phyloP scores from a whole-genome alignment of 2,113 vertebrate species.

The Morone saxatilis region DNA sequence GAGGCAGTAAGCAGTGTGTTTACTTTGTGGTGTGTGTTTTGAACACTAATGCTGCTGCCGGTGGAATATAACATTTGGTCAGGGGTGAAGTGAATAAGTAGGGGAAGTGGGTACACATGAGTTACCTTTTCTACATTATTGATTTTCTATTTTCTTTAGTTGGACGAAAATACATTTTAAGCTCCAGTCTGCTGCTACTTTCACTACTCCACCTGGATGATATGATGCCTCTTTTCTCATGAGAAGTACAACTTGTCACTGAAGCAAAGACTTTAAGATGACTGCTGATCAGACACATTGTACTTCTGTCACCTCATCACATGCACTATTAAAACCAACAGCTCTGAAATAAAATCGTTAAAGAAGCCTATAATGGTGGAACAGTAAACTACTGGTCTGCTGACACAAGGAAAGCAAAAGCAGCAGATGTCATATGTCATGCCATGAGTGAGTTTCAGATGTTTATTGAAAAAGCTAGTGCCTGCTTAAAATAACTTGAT shows the following conservation, averaged over 20 bases:
- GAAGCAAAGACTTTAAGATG: background rate
- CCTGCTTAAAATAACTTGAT: background rate
- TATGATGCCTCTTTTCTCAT: background rate
- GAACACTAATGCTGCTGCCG: background rate
- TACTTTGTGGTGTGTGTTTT: background rate
- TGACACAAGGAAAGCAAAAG: slow-evolving; percentile 13
- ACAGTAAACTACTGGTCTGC: background rate
- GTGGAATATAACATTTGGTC: background rate
- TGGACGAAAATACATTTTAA: slow-evolving; percentile 4
- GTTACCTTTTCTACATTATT: slow-evolving; percentile 10
- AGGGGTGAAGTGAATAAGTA: background rate
- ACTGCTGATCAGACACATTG: slow-evolving; percentile 24
- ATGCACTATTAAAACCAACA: slow-evolving; percentile 16
- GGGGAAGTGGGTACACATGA: background rate
- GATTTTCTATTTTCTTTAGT: slow-evolving; percentile 23
- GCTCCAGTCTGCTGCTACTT: background rate
- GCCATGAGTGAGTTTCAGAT: background rate
- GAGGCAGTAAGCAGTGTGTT: background rate
- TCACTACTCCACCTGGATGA: background rate
- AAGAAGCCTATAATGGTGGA: slow-evolving; percentile 8
- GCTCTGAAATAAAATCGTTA: slow-evolving; percentile 26
- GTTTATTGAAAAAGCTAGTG: background rate
- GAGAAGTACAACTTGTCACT: background rate
- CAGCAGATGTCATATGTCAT: background rate
- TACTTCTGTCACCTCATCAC: slow-evolving; percentile 31